Conservation (phyloP, 2,113 vertebrate species). For the Saimiri boliviensis region DNA sequence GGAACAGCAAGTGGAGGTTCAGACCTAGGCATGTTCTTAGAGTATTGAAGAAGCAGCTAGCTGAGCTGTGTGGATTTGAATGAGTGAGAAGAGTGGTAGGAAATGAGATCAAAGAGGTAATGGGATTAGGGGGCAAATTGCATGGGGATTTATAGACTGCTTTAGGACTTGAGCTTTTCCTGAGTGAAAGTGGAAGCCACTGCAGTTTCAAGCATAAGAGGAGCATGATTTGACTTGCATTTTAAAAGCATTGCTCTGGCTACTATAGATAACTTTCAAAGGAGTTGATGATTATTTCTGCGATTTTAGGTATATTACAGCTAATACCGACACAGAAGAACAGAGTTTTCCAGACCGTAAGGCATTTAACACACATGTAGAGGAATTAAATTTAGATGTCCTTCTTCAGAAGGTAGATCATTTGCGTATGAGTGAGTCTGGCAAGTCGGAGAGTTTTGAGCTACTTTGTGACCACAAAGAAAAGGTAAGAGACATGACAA, state of each 20-base stretch:
- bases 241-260: background rate
- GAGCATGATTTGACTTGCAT: background rate
- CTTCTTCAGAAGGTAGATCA: slow-evolving; percentile 88
- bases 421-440: slow-evolving; percentile 85
- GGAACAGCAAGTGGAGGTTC: background rate
- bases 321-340: slow-evolving; percentile 95
- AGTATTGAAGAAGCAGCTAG: background rate
- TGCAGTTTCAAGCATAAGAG: background rate
- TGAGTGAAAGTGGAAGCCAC: background rate
- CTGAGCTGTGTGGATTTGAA: background rate
- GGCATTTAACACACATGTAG: slow-evolving; percentile 66
- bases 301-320: slow-evolving; percentile 94
- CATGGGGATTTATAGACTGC: no score
- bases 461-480: slow-evolving; percentile 88
- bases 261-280: background rate
- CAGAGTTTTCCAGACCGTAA: slow-evolving; percentile 73
- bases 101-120: background rate
- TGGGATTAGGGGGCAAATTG: no score
- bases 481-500: slow-evolving; percentile 84
- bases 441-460: slow-evolving; percentile 88
- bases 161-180: background rate
- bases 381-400: slow-evolving; percentile 81
- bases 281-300: slow-evolving; percentile 60
- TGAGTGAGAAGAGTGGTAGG: background rate
- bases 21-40: background rate